Percentiles rank a stretch among this genome's conserved stretches.
Evolutionary conservation across 2,888 invertebrate genomes (phyloP).

Genomic region (Hyalella azteca): DNA sequence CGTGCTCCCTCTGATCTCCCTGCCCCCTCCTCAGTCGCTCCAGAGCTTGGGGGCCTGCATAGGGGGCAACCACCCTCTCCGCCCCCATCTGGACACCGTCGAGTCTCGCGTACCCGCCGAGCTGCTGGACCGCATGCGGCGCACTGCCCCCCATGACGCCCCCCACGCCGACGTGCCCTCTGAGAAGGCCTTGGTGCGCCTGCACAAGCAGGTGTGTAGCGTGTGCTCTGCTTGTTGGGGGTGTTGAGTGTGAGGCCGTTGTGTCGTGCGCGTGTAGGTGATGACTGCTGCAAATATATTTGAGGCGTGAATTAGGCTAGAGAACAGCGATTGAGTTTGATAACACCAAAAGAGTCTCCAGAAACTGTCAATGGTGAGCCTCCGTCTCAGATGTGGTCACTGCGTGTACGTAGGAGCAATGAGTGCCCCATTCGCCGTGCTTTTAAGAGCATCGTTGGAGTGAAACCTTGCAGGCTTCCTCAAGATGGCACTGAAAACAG

Average conservation of each 20-base stretch:
- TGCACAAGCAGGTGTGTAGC: conserved; percentile 81
- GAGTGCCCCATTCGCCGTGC: no score
- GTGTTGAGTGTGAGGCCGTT: neutral
- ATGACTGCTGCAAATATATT: no score
- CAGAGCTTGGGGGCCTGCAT: conserved; percentile 67
- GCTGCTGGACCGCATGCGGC: conserved; percentile 74
- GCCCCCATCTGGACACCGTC: conserved; percentile 85
- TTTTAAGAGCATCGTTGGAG: no score
- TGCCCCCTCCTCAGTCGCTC: conserved; percentile 31
- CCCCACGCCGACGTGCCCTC: conserved; percentile 67
- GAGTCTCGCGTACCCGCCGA: conserved; percentile 84
- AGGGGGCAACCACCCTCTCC: conserved; percentile 70
- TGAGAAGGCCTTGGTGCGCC: conserved; percentile 82
- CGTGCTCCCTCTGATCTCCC: neutral
- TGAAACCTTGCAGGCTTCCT: no score
- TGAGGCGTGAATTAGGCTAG: no score
- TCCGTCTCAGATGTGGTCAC: no score
- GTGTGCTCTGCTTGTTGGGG: neutral
- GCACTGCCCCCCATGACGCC: conserved; percentile 64
- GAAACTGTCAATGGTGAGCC: no score
- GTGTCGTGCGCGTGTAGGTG: no score
- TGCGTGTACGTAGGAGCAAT: no score
- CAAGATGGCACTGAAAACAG: no score
- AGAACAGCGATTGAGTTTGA: no score
- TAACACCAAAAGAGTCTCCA: no score